A percentile compares a stretch with the other conserved stretches of the same genome.
Conservation (phyloP, 2,113 vertebrate genomes). For the Nothocercus julius region DNA sequence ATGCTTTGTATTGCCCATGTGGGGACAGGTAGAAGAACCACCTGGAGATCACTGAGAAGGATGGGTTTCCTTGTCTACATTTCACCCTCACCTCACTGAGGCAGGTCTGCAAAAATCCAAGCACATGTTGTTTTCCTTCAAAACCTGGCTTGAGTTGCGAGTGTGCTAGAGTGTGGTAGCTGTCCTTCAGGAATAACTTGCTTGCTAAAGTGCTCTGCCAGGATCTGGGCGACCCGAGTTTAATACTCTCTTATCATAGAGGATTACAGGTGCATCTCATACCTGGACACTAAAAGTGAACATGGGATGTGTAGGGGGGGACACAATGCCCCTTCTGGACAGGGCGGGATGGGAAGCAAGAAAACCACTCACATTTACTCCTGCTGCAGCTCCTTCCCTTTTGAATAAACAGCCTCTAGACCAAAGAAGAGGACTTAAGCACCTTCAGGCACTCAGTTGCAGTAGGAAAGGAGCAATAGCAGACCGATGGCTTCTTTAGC, state of each 20-base stretch:
- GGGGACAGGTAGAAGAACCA: neutral
- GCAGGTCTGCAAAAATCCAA: neutral
- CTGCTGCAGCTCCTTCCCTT: neutral
- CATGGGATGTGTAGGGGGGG: rapidly evolving
- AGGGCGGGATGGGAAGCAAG: neutral
- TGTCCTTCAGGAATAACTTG: neutral
- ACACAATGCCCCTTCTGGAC: neutral
- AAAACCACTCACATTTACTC: neutral
- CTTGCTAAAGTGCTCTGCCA: neutral
- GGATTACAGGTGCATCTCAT: neutral
- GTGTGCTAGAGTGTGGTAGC: neutral
- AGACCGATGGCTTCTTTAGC: neutral
- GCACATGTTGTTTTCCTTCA: neutral
- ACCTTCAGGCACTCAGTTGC: neutral
- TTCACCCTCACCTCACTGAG: neutral
- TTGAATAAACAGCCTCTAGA: neutral
- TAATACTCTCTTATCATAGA: neutral
- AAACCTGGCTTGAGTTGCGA: neutral
- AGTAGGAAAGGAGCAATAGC: neutral
- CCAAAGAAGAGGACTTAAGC: neutral
- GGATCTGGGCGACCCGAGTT: neutral
- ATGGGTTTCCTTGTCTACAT: neutral
- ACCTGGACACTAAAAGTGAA: neutral
- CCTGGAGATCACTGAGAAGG: neutral
- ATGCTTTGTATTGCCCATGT: neutral